Evolutionary conservation across 2,113 vertebrate genomes (phyloP).

Genomic region (Chauna torquata): DNA sequence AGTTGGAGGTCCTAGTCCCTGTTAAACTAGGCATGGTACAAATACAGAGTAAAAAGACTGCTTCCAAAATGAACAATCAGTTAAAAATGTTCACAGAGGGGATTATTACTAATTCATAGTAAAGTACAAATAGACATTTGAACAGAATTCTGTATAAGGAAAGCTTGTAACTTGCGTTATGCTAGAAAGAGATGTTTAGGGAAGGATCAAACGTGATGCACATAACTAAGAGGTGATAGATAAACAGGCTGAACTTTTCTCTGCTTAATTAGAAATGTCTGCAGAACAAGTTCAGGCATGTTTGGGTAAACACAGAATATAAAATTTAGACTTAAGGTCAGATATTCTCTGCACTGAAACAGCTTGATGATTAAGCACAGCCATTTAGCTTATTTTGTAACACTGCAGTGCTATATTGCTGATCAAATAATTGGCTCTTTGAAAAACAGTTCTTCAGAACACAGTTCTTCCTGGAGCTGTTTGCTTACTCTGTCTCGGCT

Average conservation of each 20-base stretch:
- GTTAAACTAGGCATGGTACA: background rate
- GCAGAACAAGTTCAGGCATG: background rate
- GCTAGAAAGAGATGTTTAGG: background rate
- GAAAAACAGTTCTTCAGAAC: background rate
- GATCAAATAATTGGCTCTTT: background rate
- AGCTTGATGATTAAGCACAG: background rate
- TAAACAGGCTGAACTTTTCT: background rate
- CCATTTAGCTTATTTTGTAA: background rate
- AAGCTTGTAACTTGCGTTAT: background rate
- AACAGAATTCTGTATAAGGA: background rate
- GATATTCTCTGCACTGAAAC: background rate
- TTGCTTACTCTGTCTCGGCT: background rate
- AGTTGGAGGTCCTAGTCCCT: background rate
- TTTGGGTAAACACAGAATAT: background rate
- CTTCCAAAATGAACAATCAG: background rate
- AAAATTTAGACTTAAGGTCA: background rate
- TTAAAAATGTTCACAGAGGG: background rate
- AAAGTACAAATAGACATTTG: background rate
- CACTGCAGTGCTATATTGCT: no score
- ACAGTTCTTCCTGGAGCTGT: no score
- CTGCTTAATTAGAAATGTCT: fast-evolving
- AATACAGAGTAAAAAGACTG: background rate
- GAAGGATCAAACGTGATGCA: background rate
- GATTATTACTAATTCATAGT: background rate
- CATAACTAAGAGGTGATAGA: background rate